phyloP scores from a whole-genome alignment of 2,113 vertebrate genomes.

The Podarcis cretensis region DNA sequence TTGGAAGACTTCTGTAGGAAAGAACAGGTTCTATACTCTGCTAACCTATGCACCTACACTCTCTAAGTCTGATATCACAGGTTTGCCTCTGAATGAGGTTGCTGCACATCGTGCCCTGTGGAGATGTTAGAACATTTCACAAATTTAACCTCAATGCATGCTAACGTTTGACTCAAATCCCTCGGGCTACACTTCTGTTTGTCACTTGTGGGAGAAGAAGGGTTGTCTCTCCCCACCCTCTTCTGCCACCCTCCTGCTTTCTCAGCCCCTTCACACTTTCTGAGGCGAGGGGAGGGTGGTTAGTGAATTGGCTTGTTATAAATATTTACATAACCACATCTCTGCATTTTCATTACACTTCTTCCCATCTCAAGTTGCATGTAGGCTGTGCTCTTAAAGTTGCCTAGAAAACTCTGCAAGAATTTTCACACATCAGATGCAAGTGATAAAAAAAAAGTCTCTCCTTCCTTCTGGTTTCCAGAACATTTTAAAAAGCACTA shows the following conservation, averaged over 20 bases:
- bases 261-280: neutral
- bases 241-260: neutral
- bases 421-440: neutral
- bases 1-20: no score
- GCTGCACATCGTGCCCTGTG: neutral
- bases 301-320: neutral
- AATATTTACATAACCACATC: slow-evolving; percentile 10
- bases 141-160: neutral
- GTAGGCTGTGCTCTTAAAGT: neutral
- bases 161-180: neutral
- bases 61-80: neutral
- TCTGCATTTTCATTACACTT: neutral
- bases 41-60: neutral
- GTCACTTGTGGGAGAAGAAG: neutral
- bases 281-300: neutral
- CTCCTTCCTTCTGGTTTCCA: neutral
- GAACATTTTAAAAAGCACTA: neutral
- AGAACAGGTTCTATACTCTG: neutral
- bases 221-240: neutral
- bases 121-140: neutral
- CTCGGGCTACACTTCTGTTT: neutral
- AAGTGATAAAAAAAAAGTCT: neutral
- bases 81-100: neutral
- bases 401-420: neutral
- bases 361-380: neutral